Conservation (phyloP, 2,113 vertebrate genomes). For the Scalopus aquaticus region DNA sequence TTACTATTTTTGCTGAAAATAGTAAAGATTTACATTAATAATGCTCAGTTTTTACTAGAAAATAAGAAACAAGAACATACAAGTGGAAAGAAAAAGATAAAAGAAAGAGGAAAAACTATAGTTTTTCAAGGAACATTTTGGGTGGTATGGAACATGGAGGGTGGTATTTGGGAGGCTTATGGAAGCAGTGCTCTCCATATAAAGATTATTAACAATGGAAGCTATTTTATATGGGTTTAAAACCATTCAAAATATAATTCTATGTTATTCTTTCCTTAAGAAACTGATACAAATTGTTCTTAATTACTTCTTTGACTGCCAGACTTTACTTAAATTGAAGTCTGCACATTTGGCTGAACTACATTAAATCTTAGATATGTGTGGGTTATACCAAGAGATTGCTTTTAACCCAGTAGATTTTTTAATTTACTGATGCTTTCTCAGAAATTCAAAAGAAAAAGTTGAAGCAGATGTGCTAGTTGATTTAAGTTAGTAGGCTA, state of each 20-base stretch:
- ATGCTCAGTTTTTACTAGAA: background rate
- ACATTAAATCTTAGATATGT: background rate
- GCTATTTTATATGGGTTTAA: background rate
- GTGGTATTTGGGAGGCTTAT: background rate
- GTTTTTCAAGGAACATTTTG: background rate
- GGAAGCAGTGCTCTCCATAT: background rate
- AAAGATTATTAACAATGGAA: background rate
- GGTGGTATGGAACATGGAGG: background rate
- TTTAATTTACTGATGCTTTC: background rate
- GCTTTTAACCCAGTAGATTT: background rate
- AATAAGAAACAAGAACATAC: background rate
- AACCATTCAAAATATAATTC: background rate
- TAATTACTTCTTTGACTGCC: background rate
- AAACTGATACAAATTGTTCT: background rate
- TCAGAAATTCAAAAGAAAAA: background rate
- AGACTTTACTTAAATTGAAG: background rate
- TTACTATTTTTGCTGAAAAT: background rate
- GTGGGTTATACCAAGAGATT: background rate
- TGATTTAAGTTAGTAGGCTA: background rate
- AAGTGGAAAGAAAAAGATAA: background rate
- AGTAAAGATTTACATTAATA: background rate
- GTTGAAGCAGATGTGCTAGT: background rate
- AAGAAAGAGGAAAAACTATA: no score
- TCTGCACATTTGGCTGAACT: background rate
- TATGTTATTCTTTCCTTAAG: background rate